Evolutionary conservation across 2,888 invertebrate genomes (phyloP).

Genomic region (Idaea dimidiata): DNA sequence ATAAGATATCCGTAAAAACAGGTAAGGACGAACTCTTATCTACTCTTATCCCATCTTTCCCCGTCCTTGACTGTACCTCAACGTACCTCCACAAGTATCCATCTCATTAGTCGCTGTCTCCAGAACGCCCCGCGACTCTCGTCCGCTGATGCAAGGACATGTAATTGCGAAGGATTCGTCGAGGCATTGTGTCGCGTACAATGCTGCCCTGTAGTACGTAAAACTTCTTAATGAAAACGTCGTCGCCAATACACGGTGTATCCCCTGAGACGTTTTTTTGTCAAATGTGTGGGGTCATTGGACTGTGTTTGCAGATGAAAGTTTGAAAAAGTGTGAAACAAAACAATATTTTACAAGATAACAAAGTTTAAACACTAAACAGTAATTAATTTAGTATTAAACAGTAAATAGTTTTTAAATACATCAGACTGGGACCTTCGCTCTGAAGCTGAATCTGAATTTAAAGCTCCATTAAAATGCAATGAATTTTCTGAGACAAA

Average conservation of each 20-base stretch:
- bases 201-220: neutral
- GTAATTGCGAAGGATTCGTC: neutral
- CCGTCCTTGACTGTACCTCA: neutral
- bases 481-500: too few relatives aligned
- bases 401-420: too few relatives aligned
- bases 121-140: neutral
- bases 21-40: too few relatives aligned
- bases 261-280: neutral
- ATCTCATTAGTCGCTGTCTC: neutral
- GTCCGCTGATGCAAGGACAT: neutral
- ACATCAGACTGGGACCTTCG: too few relatives aligned
- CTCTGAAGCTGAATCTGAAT: too few relatives aligned
- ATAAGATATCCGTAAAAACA: too few relatives aligned
- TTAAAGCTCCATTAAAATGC: too few relatives aligned
- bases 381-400: too few relatives aligned
- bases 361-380: too few relatives aligned
- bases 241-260: neutral
- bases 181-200: neutral
- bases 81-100: neutral
- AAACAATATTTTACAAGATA: too few relatives aligned
- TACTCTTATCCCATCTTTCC: neutral
- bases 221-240: neutral
- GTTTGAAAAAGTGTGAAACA: too few relatives aligned
- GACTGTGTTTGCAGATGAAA: neutral
- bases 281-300: neutral